Base-by-base conservation (phyloP, 35 echinoderm and acorn worm genomes). In the Eucidaris tribuloides region DNA sequence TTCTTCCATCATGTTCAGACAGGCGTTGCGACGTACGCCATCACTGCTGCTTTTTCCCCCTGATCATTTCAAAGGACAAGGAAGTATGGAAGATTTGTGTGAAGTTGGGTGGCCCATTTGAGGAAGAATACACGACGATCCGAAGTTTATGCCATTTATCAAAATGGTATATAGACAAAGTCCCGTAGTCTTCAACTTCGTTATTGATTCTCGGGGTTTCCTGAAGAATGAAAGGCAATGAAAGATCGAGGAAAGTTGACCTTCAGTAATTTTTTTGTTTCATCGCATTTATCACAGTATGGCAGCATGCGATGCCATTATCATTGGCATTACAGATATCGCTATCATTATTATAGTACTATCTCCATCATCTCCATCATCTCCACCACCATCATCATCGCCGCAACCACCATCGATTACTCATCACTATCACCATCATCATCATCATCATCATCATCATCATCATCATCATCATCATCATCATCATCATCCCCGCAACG, bases 401-500 rank as follows among this genome's bases (percentile, higher is more conserved):
- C 41, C 66, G 41, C 33, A 28, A 74, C 31, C 66, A 74, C 41
- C 66, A 74, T 33, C 7, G 29, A 36, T 38, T 74, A 28, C 7
- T 74, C 66, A 74, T 33, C 7, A 30, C 49, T 40, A 49, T 46
- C 76, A 20, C 34, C 76, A 49, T 29, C 76, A 49, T 79, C 76
- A 17, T 79, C 76, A 49, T 46, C 76, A 49, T 79, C 76, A 79
- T 54, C 76, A 49, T 54, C 76, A 79, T 79, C 42, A 49, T 79
- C 76, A 54, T 46, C 76, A 79, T 79, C 76, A 79, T 29, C 76
- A 79, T 54, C 76, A 79, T 54, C 76, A 79, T 54, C 76, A 79
- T 54, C 76, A 79, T 54, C 76, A 79, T 54, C 76, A 79, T 54
- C 76, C 49, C 9, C 49, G 9, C 9, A 9, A 9, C 9, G 9